These are phyloP conservation scores for Coptodon rendalli DNA, from an alignment of 2,113 vertebrate species.

Conservation along the genomic window DNA sequence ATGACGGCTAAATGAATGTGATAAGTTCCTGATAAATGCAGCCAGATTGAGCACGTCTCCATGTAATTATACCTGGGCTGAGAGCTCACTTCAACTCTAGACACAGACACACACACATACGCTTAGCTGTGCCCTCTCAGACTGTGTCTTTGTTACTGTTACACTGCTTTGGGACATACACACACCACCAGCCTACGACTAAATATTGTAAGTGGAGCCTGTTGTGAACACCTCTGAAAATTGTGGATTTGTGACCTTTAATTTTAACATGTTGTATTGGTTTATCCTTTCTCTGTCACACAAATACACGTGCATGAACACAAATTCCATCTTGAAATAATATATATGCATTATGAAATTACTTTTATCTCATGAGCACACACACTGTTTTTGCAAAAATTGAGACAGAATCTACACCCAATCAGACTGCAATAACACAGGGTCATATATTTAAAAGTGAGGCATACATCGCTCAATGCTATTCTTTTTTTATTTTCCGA, in stretches of 20 bases:
- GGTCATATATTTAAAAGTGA: not conserved
- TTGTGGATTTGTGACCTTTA: slow-evolving; percentile 18
- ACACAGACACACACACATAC: not conserved
- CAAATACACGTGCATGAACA: not conserved
- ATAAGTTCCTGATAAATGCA: slow-evolving; percentile 39
- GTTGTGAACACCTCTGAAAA: not conserved
- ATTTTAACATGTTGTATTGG: slow-evolving; percentile 1
- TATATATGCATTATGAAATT: not conserved
- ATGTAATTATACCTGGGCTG: slow-evolving; percentile 41
- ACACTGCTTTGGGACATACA: not conserved
- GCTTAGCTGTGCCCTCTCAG: not conserved
- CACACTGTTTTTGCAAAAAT: not conserved
- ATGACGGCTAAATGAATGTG: slow-evolving; percentile 45
- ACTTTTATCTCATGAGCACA: not conserved
- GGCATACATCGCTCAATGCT: not conserved
- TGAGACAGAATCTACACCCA: not conserved
- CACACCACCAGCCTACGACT: not conserved
- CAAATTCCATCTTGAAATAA: not conserved
- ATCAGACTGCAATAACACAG: not conserved
- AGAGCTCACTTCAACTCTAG: slow-evolving; percentile 28
- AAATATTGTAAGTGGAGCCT: not conserved
- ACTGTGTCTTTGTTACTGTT: not conserved
- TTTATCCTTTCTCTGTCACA: not conserved
- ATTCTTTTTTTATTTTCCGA: not conserved
- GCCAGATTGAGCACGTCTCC: slow-evolving; percentile 38